Conservation (phyloP, 2,113 vertebrate genomes). For the Vimba vimba region DNA sequence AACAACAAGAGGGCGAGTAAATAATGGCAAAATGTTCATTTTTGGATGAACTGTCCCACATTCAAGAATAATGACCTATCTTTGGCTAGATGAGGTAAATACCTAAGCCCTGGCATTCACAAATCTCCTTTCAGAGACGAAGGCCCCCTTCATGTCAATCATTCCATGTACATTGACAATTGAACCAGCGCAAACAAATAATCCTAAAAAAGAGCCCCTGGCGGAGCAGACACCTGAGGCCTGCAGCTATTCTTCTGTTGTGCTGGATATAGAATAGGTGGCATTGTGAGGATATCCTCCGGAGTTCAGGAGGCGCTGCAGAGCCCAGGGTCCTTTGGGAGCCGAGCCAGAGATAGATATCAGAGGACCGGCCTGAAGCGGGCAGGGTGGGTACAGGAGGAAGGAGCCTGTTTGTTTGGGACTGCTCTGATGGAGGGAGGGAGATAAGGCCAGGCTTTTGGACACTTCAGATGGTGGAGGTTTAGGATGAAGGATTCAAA, state of each 20-base stretch:
- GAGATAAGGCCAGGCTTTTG: constrained; percentile 29
- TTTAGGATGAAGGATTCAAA: constrained; percentile 3
- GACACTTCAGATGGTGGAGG: background rate
- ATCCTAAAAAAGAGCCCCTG: background rate
- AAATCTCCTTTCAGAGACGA: background rate
- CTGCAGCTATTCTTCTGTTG: constrained; percentile 13
- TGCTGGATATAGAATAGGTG: constrained; percentile 6
- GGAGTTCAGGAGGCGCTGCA: background rate
- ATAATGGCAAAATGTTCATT: background rate
- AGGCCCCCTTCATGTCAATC: background rate
- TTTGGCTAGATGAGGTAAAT: constrained; percentile 17
- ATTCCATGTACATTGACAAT: constrained; percentile 5
- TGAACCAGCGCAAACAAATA: constrained; percentile 32
- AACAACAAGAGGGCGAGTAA: background rate
- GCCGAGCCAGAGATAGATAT: constrained; percentile 15
- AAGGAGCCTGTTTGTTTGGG: constrained; percentile 36
- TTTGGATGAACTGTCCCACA: background rate
- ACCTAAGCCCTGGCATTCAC: constrained; percentile 10
- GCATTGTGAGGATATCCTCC: constrained; percentile 45
- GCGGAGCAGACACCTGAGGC: background rate
- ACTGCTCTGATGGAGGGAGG: constrained; percentile 12
- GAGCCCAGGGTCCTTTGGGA: background rate
- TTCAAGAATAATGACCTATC: background rate
- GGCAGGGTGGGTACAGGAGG: constrained; percentile 32
- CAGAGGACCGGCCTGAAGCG: background rate